Evolutionary conservation across 2,888 invertebrate genomes (phyloP).

Genomic region (Microplitis deprimator): DNA sequence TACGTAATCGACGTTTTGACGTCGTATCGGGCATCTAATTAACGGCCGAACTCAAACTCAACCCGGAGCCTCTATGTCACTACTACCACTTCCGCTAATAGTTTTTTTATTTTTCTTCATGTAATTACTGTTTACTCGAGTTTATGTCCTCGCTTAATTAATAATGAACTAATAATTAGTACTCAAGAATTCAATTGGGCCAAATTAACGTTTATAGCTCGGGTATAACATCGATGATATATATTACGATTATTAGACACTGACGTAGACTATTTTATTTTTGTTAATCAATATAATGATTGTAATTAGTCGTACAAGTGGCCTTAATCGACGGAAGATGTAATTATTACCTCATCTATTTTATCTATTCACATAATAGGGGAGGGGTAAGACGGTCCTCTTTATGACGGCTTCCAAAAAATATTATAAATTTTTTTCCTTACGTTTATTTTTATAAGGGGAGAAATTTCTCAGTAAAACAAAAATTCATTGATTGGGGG

Average conservation of each 20-base stretch:
- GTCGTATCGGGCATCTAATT: background rate
- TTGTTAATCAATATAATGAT: constrained; percentile 59
- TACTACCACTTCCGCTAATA: too few species aligned
- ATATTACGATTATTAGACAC: constrained; percentile 34
- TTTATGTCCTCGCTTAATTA: background rate
- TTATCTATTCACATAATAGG: background rate
- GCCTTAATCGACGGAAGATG: constrained; percentile 62
- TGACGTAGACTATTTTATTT: constrained; percentile 46
- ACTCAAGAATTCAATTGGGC: constrained; percentile 60
- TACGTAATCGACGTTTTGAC: background rate
- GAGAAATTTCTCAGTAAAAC: too few species aligned
- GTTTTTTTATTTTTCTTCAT: background rate
- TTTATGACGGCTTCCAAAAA: too few species aligned
- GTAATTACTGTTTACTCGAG: constrained; percentile 4
- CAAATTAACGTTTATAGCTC: constrained; percentile 54
- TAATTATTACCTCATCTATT: constrained; percentile 59
- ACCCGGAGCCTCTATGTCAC: too few species aligned
- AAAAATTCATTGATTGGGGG: too few species aligned
- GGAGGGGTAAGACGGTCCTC: too few species aligned
- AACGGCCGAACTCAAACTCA: too few species aligned
- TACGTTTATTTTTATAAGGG: too few species aligned
- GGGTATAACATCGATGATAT: constrained; percentile 52
- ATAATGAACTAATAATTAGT: constrained; percentile 57
- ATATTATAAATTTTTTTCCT: too few species aligned
- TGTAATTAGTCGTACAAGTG: constrained; percentile 60